Evolutionary conservation across 2,888 invertebrate genomes (phyloP).

Genomic region (Epinotia demarniana): DNA sequence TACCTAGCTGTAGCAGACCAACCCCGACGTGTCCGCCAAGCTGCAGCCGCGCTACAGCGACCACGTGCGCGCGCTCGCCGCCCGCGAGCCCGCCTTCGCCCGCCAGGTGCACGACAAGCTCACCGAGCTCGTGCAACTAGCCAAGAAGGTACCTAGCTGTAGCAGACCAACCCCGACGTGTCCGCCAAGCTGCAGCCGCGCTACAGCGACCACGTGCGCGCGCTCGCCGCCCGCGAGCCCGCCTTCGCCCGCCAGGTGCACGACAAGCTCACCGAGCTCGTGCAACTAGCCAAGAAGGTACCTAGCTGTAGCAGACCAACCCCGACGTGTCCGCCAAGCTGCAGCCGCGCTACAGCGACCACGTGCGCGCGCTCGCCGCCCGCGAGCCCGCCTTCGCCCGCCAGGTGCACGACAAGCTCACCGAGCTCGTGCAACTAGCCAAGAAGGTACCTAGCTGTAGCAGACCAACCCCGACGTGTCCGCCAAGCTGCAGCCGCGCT

Average conservation of each 20-base stretch:
- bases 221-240: slow-evolving; percentile 12
- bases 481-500: slow-evolving; percentile 52
- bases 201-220: slow-evolving; percentile 71
- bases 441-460: slow-evolving; percentile 2
- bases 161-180: background rate
- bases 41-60: slow-evolving; percentile 94
- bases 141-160: background rate
- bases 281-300: slow-evolving; percentile 88
- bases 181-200: slow-evolving; percentile 17
- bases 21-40: slow-evolving; percentile 56
- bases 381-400: slow-evolving; percentile 16
- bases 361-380: slow-evolving; percentile 91
- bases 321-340: slow-evolving; percentile 69
- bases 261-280: slow-evolving; percentile 89
- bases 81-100: slow-evolving; percentile 54
- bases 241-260: slow-evolving; percentile 76
- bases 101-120: slow-evolving; percentile 4
- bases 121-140: slow-evolving; percentile 9
- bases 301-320: background rate
- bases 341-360: slow-evolving; percentile 94
- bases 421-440: slow-evolving; percentile 19
- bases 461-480: too few species aligned
- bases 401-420: slow-evolving; percentile 17
- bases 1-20: background rate
- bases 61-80: slow-evolving; percentile 92